Percentiles rank a stretch among this genome's conserved stretches.
phyloP scores from a whole-genome alignment of 2,888 invertebrate species.

The Rhingia campestris region DNA sequence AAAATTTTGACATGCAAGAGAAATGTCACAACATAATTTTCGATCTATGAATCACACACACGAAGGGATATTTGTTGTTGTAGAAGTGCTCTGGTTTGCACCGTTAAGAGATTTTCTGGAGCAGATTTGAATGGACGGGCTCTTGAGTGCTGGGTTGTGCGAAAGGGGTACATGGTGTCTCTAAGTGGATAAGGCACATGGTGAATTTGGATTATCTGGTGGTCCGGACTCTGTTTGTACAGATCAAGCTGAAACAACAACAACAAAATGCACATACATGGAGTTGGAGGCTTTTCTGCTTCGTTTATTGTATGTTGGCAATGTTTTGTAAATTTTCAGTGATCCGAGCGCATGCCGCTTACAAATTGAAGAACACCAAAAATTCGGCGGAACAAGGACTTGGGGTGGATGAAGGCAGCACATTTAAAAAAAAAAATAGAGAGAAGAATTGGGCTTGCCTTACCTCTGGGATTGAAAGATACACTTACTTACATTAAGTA shows the following conservation, averaged over 20 bases:
- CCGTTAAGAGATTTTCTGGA: conserved; percentile 52
- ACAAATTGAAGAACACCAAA: conserved; percentile 54
- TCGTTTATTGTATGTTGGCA: conserved; percentile 45
- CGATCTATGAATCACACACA: conserved; percentile 76
- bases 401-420: conserved; percentile 2
- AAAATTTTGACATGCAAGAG: conserved; percentile 77
- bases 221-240: conserved; percentile 32
- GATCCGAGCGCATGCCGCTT: conserved; percentile 45
- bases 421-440: conserved; percentile 17
- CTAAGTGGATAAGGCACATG: conserved; percentile 69
- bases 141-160: conserved; percentile 23
- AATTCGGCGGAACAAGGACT: conserved; percentile 14
- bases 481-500: too few relatives aligned
- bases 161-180: conserved; percentile 31
- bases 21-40: conserved; percentile 77
- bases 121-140: conserved; percentile 40
- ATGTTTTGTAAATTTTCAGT: conserved; percentile 53
- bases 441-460: too few relatives aligned
- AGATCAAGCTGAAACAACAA: too few relatives aligned
- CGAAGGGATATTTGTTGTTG: conserved; percentile 63
- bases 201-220: conserved; percentile 59
- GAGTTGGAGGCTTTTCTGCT: conserved; percentile 49
- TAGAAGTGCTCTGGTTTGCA: conserved; percentile 37
- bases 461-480: too few relatives aligned
- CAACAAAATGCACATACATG: conserved; percentile 19